Evolutionary conservation across 2,797 vertebrate genomes (phyloP), one percentile per base, ranked within the genome.

Genomic region (Sebastes vulpes): DNA sequence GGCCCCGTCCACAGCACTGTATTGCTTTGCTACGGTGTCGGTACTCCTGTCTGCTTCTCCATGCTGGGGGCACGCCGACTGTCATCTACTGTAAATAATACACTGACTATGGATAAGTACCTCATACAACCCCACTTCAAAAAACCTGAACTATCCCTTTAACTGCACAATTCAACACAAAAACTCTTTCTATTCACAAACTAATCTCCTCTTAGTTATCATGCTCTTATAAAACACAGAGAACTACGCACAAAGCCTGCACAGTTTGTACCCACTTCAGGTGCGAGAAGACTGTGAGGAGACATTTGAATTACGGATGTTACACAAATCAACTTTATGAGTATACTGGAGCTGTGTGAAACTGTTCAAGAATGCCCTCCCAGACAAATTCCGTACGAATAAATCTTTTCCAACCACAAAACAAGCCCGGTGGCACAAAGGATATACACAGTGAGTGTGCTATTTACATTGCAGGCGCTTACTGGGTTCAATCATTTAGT

Each of bases 261-360:
- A 35, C 25, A 42, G 64, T 54, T 67, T 59, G 23, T 67, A 56
- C 32, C 56, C 42, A 48, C 29, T 9, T 58, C 26, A 84, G 72
- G 59, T 63, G 38, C 9, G 38, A 53, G 76, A 68, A 35, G 31
- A 57, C 64, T 78, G 64, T 65, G 63, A 59, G 60, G 67, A 66
- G 69, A 70, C 29, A 3, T 52, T 26, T 85, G 84, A 91, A 74
- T 88, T 90, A 82, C 42, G 59, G 56, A 87, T 63, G 75, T 48
- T 64, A 65, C 60, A 86, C 79, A 88, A 92, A 92, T 92, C 82
- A 92, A 91, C 74, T 93, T 93, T 90, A 93, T 84, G 88, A 85
- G 82, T 52, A 14, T 23, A 75, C 77, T 77, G 69, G 71, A 90
- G 72, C 84, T 83, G 80, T 77, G 81, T 80, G 80, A 87, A 72